Base-by-base conservation (phyloP, 1,140 invertebrate species). In the Chrysomallon squamiferum region DNA sequence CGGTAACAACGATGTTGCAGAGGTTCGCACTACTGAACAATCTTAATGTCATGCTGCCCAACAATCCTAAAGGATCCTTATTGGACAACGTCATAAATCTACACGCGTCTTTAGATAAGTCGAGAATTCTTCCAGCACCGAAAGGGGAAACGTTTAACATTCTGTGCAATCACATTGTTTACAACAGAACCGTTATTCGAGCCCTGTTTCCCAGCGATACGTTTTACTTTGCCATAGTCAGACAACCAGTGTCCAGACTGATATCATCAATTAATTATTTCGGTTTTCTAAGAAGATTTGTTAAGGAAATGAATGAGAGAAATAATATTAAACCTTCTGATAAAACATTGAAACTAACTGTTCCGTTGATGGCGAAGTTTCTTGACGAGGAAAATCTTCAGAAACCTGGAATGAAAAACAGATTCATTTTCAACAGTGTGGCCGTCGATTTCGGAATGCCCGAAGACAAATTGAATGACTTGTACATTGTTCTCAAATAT, bases 1-100 rank as follows among this genome's bases (percentile, higher is more conserved):
- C 78, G 2, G 58, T 80, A 0, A 69, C 74, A 63, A 80, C 75
- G 38, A 75, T 80, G 27, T 73, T 80, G 50, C 52, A 77, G 22
- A 61, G 75, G 18, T 80, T 75, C 65, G 78, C 74, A 3, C 33
- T 73, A 2, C 50, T 33, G 25, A 20, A 75, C 47, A 62, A 71
- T 11, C 56, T 80, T 9, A 77, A 75, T 59, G 54, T 80, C 3
- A 71, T 75, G 29, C 62, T 78, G 7, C 78, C 78, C 6, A 56
- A 20, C 9, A 66, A 66, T 29, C 62, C 65, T 2, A 38, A 15
- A 22, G 64, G 64, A 30, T 66, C 33, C n/a, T 22, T 22, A 45
- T 62, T 57, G 6, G 60, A 63, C 35, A 73, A 75, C 49, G 71
- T 70, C 29, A 33, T 75, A 25, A 66, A 71, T n/a, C 68, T 67